Base-by-base conservation (phyloP, 2,113 vertebrate species). In the Theropithecus gelada region DNA sequence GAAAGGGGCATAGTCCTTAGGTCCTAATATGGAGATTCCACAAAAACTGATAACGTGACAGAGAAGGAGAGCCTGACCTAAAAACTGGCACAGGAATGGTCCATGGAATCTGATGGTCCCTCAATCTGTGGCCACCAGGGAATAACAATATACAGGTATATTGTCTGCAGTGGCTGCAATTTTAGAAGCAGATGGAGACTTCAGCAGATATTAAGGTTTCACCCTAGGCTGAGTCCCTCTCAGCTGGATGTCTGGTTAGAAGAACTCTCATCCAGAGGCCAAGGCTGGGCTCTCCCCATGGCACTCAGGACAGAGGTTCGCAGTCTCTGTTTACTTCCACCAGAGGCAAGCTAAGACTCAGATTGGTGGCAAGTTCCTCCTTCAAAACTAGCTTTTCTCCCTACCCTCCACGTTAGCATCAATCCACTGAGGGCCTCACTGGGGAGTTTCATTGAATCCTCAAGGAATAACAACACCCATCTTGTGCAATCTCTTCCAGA, bases 401-500 rank as follows among this genome's bases (percentile, higher is more conserved):
- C 48, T n/a, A 68, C 93, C 7, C 23, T 72, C 35, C 9, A 43
- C 61, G 38, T 73, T 2, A 73, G 45, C 3, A 20, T 48, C 64
- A 43, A 90, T 32, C 43, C 87, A 87, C 27, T 64, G 35, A 57
- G 16, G 64, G 6, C 30, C 92, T 59, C 43, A 32, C 25, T 4
- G 38, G 9, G 48, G 35, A 87, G 45, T 25, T 68, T 30, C 22
- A 72, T 25, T 27, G 45, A 73, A 66, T 43, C 50, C 27, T 78
- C 3, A 3, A 73, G 32, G 16, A 25, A 88, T 70, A 95, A 66
- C 23, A 88, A 27, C 27, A 52, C 50, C 40, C 70, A 89, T 48
- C 38, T 95, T 92, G 27, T 80, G 84, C 76, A 96, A 82, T 59
- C 55, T 93, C 70, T 96, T 95, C 55, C 38, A 72, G 38, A 83